Evolutionary conservation across 1,140 invertebrate genomes (phyloP), one percentile per base, ranked within the genome.

Genomic region (Formica exsecta): DNA sequence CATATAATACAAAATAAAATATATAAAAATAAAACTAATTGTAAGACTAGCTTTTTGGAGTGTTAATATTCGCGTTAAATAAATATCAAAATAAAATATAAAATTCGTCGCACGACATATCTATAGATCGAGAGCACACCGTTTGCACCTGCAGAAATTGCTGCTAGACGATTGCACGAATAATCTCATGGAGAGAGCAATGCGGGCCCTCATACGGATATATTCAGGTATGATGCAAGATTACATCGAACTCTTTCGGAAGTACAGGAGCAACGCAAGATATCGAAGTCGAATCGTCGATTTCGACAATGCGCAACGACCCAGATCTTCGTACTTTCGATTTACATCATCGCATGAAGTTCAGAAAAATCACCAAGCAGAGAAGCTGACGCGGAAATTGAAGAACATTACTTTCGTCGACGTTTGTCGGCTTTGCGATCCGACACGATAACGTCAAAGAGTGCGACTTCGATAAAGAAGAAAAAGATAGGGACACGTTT

Each of bases 251-350:
- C 38, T 19, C 16, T 51, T 36, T 6, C 54, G 25, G 41, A 36
- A 83, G 25, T 32, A 11, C 44, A 3, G 64, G 4, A 4, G 22
- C 8, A 48, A 71, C 38, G 51, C 68, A 19, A 62, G 51, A 61
- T 41, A 81, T 83, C 68, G 29, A 83, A 74, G 54, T 44, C 54
- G 54, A 59, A 74, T 73, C 54, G 22, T 80, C 77, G 79, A 74
- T 38, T 74, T 62, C n/a, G 68, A 38, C 38, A 32, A 74, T 61
- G 68, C 41, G 79, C 79, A 36, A 74, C 41, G 68, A 83, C 57
- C 79, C 25, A 61, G 68, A 83, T 83, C 59, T 22, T 61, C 62
- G 13, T 11, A 25, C 22, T 44, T 41, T 22, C 61, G 32, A 16
- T 32, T 22, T 36, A 73, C 36, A 41, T 25, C 19, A 8, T 59